phyloP scores from a whole-genome alignment of 2,888 invertebrate species.

The Tenthredo scrophulariae region DNA sequence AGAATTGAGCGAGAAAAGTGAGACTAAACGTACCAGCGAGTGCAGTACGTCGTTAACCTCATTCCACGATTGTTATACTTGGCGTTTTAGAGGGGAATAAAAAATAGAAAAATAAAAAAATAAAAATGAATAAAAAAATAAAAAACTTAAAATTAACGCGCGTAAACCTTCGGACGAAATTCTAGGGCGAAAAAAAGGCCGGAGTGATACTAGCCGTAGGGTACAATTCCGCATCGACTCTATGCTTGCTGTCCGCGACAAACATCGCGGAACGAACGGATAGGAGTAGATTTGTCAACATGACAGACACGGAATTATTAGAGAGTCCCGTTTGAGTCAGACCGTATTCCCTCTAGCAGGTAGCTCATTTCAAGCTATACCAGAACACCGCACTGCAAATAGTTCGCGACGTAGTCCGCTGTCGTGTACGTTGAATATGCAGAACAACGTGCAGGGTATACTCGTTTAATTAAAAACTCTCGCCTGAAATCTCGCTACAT shows the following conservation, averaged over 20 bases:
- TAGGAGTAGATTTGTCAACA: constrained; percentile 37
- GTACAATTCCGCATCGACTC: constrained; percentile 33
- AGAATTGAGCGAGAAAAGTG: constrained; percentile 45
- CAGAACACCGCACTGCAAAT: constrained; percentile 39
- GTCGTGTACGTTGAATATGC: constrained; percentile 41
- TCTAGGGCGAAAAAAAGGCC: background rate
- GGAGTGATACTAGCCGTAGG: background rate
- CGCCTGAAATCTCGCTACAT: constrained; percentile 51
- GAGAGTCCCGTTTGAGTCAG: constrained; percentile 22
- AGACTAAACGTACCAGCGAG: constrained; percentile 32
- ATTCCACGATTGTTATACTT: constrained; percentile 35
- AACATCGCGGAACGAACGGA: constrained; percentile 31
- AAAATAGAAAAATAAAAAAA: background rate
- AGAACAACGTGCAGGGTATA: constrained; percentile 49
- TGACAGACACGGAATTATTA: constrained; percentile 44
- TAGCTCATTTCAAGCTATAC: constrained; percentile 43
- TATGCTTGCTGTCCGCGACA: background rate
- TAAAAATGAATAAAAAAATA: background rate
- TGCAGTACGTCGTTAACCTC: constrained; percentile 47
- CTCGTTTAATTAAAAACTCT: constrained; percentile 61
- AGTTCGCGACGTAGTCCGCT: constrained; percentile 32
- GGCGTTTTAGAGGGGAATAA: background rate
- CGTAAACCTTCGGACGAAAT: background rate
- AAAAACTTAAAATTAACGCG: background rate
- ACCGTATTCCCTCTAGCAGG: constrained; percentile 16